These are phyloP conservation scores for Laterallus jamaicensis DNA, from an alignment of 2,113 vertebrate species.

Conservation along the genomic window DNA sequence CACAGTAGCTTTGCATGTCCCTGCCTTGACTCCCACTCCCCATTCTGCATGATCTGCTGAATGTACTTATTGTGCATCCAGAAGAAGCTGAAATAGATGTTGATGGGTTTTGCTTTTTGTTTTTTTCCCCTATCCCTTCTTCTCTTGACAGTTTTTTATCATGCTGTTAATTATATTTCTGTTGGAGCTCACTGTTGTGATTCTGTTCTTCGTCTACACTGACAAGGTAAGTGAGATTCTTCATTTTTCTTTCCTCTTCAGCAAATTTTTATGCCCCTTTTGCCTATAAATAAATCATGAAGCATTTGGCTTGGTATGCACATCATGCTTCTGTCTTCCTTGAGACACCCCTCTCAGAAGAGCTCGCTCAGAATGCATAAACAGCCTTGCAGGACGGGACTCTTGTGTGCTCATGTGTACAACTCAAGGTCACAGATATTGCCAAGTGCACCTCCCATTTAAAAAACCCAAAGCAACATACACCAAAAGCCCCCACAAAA, in stretches of 20 bases:
- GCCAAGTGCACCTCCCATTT: not conserved
- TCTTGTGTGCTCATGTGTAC: not conserved
- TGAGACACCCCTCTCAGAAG: conserved; percentile 48
- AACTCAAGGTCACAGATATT: conserved; percentile 54
- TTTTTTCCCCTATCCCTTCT: conserved; percentile 28
- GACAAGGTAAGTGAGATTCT: conserved; percentile 85
- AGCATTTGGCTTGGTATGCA: conserved; percentile 58
- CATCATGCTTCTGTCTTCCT: conserved; percentile 49
- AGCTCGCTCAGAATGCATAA: conserved; percentile 57
- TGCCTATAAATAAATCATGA: conserved; percentile 67
- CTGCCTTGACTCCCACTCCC: not conserved
- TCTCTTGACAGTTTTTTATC: conserved; percentile 91
- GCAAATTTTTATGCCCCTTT: conserved; percentile 58
- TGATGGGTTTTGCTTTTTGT: conserved; percentile 53
- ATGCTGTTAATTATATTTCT: conserved; percentile 92
- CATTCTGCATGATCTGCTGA: not conserved
- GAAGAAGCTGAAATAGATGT: conserved; percentile 29
- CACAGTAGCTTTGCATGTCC: not conserved
- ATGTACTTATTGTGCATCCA: not conserved
- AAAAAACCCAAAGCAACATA: too few species aligned
- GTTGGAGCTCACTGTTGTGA: conserved; percentile 88
- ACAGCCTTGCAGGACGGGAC: conserved; percentile 8
- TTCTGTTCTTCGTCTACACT: conserved; percentile 95
- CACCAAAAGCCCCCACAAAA: not conserved
- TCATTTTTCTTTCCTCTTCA: conserved; percentile 58